Evolutionary conservation across 2,797 vertebrate genomes (phyloP).

Genomic region (Pelochelys cantorii): DNA sequence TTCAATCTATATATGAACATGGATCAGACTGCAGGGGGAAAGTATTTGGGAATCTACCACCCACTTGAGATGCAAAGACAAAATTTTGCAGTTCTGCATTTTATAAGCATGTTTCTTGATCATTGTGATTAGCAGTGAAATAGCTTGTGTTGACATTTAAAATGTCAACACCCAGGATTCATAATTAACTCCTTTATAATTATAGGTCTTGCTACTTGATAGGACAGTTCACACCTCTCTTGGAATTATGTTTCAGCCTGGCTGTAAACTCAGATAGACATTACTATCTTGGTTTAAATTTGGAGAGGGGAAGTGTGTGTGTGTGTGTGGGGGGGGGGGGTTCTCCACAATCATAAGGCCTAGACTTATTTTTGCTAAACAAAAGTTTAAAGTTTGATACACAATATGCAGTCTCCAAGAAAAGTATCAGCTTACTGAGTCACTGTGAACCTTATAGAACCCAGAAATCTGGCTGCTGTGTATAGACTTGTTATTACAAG

Average conservation of each 20-base stretch:
- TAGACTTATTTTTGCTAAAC: not conserved
- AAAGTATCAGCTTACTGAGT: not conserved
- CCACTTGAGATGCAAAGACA: not conserved
- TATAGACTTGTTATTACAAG: not conserved
- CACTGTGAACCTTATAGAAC: not conserved
- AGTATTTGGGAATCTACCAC: not conserved
- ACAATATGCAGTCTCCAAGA: not conserved
- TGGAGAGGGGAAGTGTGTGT: too few species aligned
- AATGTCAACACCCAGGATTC: not conserved
- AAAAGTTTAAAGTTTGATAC: not conserved
- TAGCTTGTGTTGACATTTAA: not conserved
- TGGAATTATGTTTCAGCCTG: not conserved
- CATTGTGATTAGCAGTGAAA: not conserved
- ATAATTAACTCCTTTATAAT: not conserved
- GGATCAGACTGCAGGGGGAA: not conserved
- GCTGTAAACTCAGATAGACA: not conserved
- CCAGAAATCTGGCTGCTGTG: not conserved
- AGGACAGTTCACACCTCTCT: not conserved
- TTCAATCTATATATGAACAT: not conserved
- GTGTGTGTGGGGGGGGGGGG: not conserved
- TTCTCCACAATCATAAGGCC: not conserved
- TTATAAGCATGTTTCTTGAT: not conserved
- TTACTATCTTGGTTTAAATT: not conserved
- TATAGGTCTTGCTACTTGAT: not conserved
- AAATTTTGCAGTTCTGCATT: not conserved